phyloP scores from a whole-genome alignment of 2,888 invertebrate genomes.

The Isoperla grammatica region DNA sequence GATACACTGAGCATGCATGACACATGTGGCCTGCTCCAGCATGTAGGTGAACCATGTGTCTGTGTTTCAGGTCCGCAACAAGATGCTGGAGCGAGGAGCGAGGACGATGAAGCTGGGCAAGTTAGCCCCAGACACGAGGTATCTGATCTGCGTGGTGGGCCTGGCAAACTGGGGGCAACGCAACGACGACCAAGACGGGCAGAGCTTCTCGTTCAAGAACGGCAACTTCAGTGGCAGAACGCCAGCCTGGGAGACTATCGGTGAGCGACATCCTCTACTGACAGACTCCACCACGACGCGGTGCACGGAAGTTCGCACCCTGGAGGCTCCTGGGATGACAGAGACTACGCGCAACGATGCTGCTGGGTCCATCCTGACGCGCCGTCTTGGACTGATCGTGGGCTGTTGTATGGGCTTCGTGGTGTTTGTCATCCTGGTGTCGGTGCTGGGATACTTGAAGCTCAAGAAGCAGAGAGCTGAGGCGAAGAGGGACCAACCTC shows the following conservation, averaged over 20 bases:
- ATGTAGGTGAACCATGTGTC: too few relatives aligned
- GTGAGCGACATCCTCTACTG: conserved; percentile 41
- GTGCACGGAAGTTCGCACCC: conserved; percentile 69
- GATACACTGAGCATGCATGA: too few relatives aligned
- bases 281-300: conserved; percentile 68
- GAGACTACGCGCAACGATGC: conserved; percentile 39
- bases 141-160: conserved; percentile 84
- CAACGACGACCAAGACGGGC: conserved; percentile 7
- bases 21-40: too few relatives aligned
- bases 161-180: conserved; percentile 61
- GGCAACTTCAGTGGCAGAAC: conserved; percentile 4
- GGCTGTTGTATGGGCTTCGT: conserved; percentile 82
- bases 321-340: conserved; percentile 55
- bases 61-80: conserved; percentile 62
- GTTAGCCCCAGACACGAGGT: conserved; percentile 71
- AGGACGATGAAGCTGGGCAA: conserved; percentile 69
- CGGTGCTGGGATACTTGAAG: conserved; percentile 79
- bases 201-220: not conserved
- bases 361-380: conserved; percentile 62
- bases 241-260: conserved; percentile 4
- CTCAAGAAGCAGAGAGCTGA: conserved; percentile 75
- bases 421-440: conserved; percentile 76
- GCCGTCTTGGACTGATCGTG: conserved; percentile 76
- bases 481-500: conserved; percentile 61
- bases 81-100: conserved; percentile 64